These are phyloP conservation scores for Caretta caretta DNA, from an alignment of 2,113 vertebrate genomes.

Conservation along the genomic window DNA sequence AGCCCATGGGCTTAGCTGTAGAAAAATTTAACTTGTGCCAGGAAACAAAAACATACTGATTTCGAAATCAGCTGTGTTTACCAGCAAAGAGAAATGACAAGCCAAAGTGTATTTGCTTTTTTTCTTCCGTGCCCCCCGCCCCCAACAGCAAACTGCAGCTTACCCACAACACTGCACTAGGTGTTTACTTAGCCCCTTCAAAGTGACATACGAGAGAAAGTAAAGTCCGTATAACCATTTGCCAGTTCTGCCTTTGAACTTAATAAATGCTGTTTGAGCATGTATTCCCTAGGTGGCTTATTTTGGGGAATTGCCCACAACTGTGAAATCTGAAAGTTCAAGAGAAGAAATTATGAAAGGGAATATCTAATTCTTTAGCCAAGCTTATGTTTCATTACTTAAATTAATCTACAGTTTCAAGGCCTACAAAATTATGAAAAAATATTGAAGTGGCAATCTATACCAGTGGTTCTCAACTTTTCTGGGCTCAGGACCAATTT, in stretches of 20 bases:
- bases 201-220: neutral
- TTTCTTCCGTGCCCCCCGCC: neutral
- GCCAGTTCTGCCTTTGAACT: neutral
- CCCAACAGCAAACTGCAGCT: neutral
- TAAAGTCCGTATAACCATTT: neutral
- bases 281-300: conserved; percentile 27
- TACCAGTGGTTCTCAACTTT: neutral
- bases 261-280: conserved; percentile 59
- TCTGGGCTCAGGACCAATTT: neutral
- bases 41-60: neutral
- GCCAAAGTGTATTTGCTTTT: neutral
- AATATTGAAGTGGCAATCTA: conserved; percentile 36
- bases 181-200: neutral
- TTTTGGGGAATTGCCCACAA: conserved; percentile 28
- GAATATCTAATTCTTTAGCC: conserved; percentile 65
- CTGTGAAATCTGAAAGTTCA: conserved; percentile 62
- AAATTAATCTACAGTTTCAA: conserved; percentile 61
- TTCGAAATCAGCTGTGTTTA: neutral
- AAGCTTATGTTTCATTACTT: conserved; percentile 47
- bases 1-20: neutral
- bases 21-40: neutral
- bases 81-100: neutral
- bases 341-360: conserved; percentile 50
- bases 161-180: neutral
- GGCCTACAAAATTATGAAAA: conserved; percentile 46